Conservation (phyloP, 2,797 vertebrate genomes). For the Glossophaga mutica region DNA sequence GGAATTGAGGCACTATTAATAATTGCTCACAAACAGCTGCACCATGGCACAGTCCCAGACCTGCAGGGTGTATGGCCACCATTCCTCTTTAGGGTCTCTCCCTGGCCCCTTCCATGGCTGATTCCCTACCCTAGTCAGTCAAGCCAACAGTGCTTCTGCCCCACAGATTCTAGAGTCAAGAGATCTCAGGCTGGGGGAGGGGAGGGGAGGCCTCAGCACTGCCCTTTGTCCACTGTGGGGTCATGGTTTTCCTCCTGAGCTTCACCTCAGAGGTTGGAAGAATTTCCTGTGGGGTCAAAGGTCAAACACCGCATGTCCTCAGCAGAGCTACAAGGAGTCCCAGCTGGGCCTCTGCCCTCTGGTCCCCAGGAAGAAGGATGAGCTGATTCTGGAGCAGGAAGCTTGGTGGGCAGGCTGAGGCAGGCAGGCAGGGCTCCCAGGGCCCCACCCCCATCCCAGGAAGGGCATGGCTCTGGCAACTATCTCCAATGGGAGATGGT, state of each 20-base stretch:
- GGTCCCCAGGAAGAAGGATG: neutral
- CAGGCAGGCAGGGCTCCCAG: neutral
- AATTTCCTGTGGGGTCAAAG: constrained; percentile 47
- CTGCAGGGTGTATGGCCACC: neutral
- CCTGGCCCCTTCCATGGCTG: neutral
- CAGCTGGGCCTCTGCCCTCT: neutral
- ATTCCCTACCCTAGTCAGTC: neutral
- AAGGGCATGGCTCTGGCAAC: neutral
- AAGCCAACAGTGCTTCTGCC: neutral
- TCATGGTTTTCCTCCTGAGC: neutral
- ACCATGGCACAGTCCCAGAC: neutral
- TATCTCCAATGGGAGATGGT: neutral
- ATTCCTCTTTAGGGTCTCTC: fast-evolving
- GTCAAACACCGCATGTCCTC: constrained; percentile 30
- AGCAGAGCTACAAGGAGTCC: neutral
- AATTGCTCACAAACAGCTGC: fast-evolving
- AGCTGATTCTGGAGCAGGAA: constrained; percentile 12
- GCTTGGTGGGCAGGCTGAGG: fast-evolving
- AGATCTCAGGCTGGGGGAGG: neutral
- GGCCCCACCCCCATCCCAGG: neutral
- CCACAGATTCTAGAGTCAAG: neutral
- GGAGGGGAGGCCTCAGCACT: neutral
- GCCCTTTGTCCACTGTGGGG: neutral
- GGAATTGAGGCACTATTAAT: neutral
- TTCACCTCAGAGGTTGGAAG: constrained; percentile 13